These are phyloP conservation scores for Phoeniculus purpureus DNA, from an alignment of 2,797 vertebrate genomes.

Conservation along the genomic window DNA sequence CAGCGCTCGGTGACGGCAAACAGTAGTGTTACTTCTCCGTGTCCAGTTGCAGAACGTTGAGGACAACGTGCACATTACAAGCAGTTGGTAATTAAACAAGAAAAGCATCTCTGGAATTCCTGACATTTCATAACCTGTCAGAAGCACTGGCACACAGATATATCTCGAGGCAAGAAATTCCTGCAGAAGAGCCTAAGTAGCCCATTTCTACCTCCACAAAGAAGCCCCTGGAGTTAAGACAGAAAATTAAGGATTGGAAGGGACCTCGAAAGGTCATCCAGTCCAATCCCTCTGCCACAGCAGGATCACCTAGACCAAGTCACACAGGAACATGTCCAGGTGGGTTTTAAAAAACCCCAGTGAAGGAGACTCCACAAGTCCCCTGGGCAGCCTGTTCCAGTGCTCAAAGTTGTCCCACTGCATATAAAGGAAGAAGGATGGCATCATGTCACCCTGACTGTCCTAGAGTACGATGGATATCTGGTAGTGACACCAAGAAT, in stretches of 20 bases:
- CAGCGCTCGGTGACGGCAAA: conserved; percentile 20
- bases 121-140: conserved; percentile 40
- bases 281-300: no score
- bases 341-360: no score
- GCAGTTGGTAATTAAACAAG: conserved; percentile 58
- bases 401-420: neutral
- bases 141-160: neutral
- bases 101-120: conserved; percentile 43
- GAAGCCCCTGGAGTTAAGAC: neutral
- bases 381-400: no score
- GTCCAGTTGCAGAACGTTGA: neutral
- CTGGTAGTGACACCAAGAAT: neutral
- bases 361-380: no score
- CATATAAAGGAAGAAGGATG: neutral
- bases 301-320: no score
- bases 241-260: no score
- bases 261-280: no score
- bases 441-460: neutral
- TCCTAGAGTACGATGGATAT: neutral
- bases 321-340: no score
- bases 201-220: neutral
- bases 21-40: neutral
- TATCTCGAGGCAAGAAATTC: conserved; percentile 37
- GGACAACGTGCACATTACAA: neutral
- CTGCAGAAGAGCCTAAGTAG: neutral